phyloP scores from a whole-genome alignment of 1,140 invertebrate genomes.

The Pristionchus pacificus region DNA sequence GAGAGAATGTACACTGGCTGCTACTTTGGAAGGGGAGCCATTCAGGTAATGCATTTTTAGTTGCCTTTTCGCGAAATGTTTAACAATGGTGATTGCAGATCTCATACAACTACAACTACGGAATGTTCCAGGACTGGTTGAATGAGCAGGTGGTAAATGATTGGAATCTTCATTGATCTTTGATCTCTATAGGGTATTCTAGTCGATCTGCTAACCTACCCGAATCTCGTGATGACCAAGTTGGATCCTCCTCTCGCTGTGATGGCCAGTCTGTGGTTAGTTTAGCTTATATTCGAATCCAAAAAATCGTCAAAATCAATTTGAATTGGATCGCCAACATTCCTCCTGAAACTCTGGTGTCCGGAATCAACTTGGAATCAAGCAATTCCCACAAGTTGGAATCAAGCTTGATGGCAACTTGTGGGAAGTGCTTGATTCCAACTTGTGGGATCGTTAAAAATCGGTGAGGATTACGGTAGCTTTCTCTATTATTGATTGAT shows the following conservation, averaged over 20 bases:
- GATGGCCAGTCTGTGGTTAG: conserved; percentile 52
- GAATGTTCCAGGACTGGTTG: conserved; percentile 45
- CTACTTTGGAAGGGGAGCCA: conserved; percentile 55
- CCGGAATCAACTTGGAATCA: too few species aligned
- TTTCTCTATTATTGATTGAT: too few species aligned
- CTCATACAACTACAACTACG: conserved; percentile 57
- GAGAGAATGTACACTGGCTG: conserved; percentile 40
- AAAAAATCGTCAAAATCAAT: too few species aligned
- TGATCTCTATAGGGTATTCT: conserved; percentile 37
- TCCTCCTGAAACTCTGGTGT: too few species aligned
- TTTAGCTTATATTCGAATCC: too few species aligned
- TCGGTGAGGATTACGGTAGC: too few species aligned
- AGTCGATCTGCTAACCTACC: conserved; percentile 46
- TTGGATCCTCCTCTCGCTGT: conserved; percentile 53
- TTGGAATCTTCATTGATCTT: neutral
- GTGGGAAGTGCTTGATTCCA: too few species aligned
- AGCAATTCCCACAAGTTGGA: too few species aligned
- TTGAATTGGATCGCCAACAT: too few species aligned
- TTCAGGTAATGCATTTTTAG: conserved; percentile 38
- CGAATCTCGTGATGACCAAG: conserved; percentile 54
- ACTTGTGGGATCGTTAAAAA: too few species aligned
- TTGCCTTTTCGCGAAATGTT: neutral
- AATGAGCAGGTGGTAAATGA: neutral
- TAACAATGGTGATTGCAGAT: conserved; percentile 33
- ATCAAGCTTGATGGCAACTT: too few species aligned